Evolutionary conservation across 2,888 invertebrate species (phyloP).

Genomic region (Phragmatobia fuliginosa): DNA sequence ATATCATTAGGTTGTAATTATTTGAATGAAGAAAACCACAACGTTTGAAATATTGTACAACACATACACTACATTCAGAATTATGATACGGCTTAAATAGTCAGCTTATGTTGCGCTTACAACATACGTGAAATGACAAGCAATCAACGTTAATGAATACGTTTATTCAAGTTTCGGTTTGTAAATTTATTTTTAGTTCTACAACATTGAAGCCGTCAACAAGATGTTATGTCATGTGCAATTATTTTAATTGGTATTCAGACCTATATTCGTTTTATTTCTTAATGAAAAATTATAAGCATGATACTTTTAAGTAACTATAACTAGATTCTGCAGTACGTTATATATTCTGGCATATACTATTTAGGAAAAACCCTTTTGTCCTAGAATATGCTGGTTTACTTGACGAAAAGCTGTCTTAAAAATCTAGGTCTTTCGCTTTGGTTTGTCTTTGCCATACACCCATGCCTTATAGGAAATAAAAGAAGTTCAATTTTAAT

Average conservation of each 20-base stretch:
- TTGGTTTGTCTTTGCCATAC: too few relatives aligned
- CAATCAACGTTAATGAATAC: slow-evolving; percentile 8
- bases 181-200: slow-evolving; percentile 5
- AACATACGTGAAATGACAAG: background rate
- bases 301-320: too few relatives aligned
- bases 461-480: too few relatives aligned
- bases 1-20: background rate
- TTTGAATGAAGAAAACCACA: background rate
- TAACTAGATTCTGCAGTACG: background rate
- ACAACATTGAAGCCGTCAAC: background rate
- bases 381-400: too few relatives aligned
- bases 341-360: too few relatives aligned
- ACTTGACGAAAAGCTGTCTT: background rate
- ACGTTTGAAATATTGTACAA: background rate
- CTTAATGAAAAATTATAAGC: too few relatives aligned
- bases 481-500: too few relatives aligned
- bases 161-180: background rate
- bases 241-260: background rate
- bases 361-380: background rate
- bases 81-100: background rate
- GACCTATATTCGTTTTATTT: background rate
- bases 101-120: slow-evolving; percentile 6
- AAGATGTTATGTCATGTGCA: background rate
- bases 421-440: background rate
- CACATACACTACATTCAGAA: background rate